A percentile compares a stretch with the other conserved stretches of the same genome.
Conservation (phyloP, 2,888 invertebrate genomes). For the Plebejus anna region DNA sequence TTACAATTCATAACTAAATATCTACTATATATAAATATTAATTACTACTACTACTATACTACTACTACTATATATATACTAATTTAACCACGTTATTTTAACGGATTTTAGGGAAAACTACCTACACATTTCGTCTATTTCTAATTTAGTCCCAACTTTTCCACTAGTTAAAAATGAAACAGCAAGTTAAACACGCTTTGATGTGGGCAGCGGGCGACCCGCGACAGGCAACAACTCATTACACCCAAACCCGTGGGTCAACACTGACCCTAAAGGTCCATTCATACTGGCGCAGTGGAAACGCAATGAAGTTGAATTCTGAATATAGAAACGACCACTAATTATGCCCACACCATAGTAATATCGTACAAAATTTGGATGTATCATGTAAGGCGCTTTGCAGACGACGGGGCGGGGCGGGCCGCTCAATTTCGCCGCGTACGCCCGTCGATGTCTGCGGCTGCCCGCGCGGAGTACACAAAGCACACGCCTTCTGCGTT, state of each 20-base stretch:
- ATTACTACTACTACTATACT: no score
- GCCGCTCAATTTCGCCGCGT: no score
- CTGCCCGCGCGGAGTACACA: no score
- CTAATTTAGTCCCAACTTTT: not conserved
- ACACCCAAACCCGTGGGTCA: slow-evolving; percentile 4
- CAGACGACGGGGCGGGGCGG: no score
- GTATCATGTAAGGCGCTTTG: no score
- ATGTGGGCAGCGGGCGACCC: slow-evolving; percentile 8
- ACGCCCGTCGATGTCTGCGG: no score
- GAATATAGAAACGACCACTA: not conserved
- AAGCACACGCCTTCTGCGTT: no score
- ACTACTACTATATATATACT: no score
- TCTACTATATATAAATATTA: no score
- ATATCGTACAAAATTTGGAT: not conserved
- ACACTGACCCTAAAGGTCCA: slow-evolving; percentile 1
- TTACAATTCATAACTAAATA: no score
- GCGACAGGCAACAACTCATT: not conserved
- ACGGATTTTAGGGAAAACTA: no score
- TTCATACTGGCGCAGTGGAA: not conserved
- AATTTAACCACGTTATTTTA: no score
- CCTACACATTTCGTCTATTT: not conserved
- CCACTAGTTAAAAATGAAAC: not conserved
- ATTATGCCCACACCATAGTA: not conserved
- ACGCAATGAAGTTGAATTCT: not conserved
- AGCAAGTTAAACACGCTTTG: slow-evolving; percentile 3